Percentiles rank a stretch among this genome's conserved stretches.
These are phyloP conservation scores for Gadopsis marmoratus DNA, from an alignment of 2,797 vertebrate species.

Conservation along the genomic window DNA sequence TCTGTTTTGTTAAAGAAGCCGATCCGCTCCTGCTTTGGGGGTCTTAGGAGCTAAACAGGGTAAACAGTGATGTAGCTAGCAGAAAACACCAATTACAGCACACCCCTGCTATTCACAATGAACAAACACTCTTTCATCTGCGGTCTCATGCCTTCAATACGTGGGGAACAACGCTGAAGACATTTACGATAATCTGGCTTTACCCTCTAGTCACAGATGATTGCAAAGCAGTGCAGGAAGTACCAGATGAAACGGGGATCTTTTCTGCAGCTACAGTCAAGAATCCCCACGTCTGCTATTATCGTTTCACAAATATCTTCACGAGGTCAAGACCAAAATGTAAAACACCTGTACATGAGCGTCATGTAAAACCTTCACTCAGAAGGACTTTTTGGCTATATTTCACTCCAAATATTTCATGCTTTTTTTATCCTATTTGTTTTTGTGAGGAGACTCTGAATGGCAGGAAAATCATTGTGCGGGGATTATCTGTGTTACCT, in stretches of 20 bases:
- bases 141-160: constrained; percentile 53
- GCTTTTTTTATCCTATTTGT: background rate
- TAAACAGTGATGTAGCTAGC: constrained; percentile 69
- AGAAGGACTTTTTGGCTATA: constrained; percentile 6
- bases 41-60: constrained; percentile 62
- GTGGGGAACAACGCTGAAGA: constrained; percentile 59
- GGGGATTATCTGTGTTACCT: constrained; percentile 32
- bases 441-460: background rate
- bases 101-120: constrained; percentile 70
- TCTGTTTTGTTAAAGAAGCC: constrained; percentile 60
- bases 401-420: constrained; percentile 10
- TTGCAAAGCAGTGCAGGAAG: constrained; percentile 54
- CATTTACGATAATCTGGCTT: constrained; percentile 72
- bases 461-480: constrained; percentile 18
- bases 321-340: constrained; percentile 43
- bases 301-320: constrained; percentile 51
- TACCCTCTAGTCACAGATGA: constrained; percentile 60
- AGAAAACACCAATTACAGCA: constrained; percentile 81
- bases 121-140: constrained; percentile 77
- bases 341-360: constrained; percentile 52
- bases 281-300: constrained; percentile 47
- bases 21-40: constrained; percentile 53
- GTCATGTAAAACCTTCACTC: constrained; percentile 33
- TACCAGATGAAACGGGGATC: constrained; percentile 31
- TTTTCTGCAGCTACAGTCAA: constrained; percentile 40